Base-by-base conservation (phyloP, 2,888 invertebrate species). In the Ochlodes sylvanus region DNA sequence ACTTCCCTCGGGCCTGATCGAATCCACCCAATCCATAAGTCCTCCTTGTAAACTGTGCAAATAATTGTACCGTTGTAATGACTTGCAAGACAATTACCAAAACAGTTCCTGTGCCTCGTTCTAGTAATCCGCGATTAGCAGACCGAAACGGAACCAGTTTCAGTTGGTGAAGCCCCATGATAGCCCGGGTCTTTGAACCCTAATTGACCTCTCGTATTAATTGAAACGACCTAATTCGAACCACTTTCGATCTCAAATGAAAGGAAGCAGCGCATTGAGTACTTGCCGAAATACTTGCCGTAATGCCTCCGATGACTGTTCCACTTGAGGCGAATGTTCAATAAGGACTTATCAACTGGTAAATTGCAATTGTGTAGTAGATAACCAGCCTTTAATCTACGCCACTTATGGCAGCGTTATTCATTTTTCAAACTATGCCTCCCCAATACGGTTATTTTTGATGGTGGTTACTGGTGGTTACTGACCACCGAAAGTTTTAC, bases 201-300 rank as follows among this genome's bases (percentile, higher is more conserved):
- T 54, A 61, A 68, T 68, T 68, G 56, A 62, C 55, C 27, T 68
- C 67, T 62, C 47, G 7, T 47, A 56, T 55, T 67, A 67, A 67
- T 67, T 67, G 67, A 56, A 55, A 15, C 58, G 67, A 67, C 67
- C 67, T 38, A 67, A 67, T 38, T 67, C 15, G 55, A 55, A 38
- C 61, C 61, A 67, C 67, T 67, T 67, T 67, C 67, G 67, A 67
- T 68, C 64, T 63, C 21, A 56, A 62, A 62, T 47, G 67, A 38
- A 67, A 67, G 66, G 66, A 67, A 52, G 38, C 54, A 10, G 32
- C 54, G 19, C 34, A 61, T 61, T 55, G 42, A 67, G 66, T 58
- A 60, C 57, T 56, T 65, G 60, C 60, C 42, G 19, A 14, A 66
- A 66, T 63, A 38, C 47, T 57, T 27, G 7, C 38, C 12, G 50